These are phyloP conservation scores for Sminthurides bifidus DNA, from an alignment of 1,140 invertebrate genomes.

Conservation along the genomic window DNA sequence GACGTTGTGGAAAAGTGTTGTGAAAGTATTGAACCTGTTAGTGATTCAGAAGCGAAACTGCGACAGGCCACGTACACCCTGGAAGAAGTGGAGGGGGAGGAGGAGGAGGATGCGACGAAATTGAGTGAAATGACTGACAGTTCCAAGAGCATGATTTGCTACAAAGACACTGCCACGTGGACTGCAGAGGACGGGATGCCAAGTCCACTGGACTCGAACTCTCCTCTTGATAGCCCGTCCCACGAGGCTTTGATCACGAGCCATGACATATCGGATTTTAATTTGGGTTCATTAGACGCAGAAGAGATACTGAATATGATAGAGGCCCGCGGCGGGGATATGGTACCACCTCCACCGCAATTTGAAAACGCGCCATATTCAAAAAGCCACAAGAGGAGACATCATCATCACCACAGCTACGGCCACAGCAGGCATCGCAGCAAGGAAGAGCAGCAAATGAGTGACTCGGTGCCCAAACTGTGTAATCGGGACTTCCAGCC, in stretches of 20 bases:
- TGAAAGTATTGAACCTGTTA: no score
- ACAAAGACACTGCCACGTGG: slow-evolving; percentile 28
- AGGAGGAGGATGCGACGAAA: background rate
- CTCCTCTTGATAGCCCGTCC: slow-evolving; percentile 20
- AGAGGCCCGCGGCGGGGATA: no score
- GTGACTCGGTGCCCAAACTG: background rate
- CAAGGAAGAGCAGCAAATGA: slow-evolving; percentile 1
- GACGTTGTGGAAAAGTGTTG: background rate
- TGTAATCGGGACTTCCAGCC: slow-evolving; percentile 1
- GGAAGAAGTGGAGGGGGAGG: background rate
- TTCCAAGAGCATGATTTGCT: background rate
- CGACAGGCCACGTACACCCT: no score
- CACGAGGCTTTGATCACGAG: no score
- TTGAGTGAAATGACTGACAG: background rate
- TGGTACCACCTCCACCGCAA: no score
- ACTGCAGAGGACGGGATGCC: slow-evolving; percentile 25
- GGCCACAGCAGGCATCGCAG: background rate
- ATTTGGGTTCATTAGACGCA: no score
- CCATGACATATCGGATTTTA: no score
- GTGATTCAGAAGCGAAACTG: no score
- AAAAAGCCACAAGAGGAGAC: background rate
- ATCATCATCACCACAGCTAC: slow-evolving; percentile 1
- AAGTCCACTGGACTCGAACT: slow-evolving; percentile 6
- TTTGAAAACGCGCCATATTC: no score
- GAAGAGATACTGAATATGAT: no score